Percentiles rank a stretch among this genome's conserved stretches.
Conservation (phyloP, 2,888 invertebrate genomes). For the Calameuta idolon region DNA sequence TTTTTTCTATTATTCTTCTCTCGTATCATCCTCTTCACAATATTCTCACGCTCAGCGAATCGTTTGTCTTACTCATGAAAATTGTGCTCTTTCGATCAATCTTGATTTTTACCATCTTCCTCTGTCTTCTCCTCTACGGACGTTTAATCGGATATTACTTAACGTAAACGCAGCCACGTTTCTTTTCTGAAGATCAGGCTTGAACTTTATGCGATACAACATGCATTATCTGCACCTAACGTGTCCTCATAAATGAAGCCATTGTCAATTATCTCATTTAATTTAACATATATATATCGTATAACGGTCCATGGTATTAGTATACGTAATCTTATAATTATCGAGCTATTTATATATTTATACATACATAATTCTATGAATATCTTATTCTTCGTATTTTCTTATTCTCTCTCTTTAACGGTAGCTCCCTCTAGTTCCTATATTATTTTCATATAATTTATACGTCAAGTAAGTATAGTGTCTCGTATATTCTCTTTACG, state of each 20-base stretch:
- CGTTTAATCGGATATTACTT: background rate
- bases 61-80: background rate
- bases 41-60: background rate
- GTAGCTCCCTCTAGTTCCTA: slow-evolving; percentile 10
- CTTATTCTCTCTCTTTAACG: slow-evolving; percentile 22
- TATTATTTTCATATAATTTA: slow-evolving; percentile 30
- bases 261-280: slow-evolving; percentile 13
- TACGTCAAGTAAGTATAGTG: slow-evolving; percentile 39
- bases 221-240: slow-evolving; percentile 44
- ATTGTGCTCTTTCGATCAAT: background rate
- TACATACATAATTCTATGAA: slow-evolving; percentile 17
- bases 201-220: slow-evolving; percentile 23
- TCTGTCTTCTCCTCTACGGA: slow-evolving; percentile 6
- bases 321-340: slow-evolving; percentile 1
- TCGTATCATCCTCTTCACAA: background rate
- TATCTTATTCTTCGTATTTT: slow-evolving; percentile 20
- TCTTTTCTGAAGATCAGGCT: slow-evolving; percentile 15
- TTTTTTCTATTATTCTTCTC: background rate
- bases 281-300: slow-evolving; percentile 30
- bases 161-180: background rate
- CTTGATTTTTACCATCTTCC: background rate
- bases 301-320: slow-evolving; percentile 19
- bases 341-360: slow-evolving; percentile 20
- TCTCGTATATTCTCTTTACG: slow-evolving; percentile 24
- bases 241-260: slow-evolving; percentile 25